Evolutionary conservation across 2,113 vertebrate species (phyloP).

Genomic region (Probosciger aterrimus): DNA sequence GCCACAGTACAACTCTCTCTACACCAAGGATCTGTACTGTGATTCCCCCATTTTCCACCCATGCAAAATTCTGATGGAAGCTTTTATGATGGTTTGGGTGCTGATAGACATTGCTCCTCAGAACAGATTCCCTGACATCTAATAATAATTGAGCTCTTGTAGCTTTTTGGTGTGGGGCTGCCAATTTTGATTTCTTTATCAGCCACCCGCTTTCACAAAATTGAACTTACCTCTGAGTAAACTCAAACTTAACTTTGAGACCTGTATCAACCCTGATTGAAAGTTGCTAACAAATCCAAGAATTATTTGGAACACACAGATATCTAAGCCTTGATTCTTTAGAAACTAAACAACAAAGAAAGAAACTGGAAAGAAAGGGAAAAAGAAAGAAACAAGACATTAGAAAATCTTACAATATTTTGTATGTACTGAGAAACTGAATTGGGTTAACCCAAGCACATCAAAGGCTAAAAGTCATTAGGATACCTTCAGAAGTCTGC

Average conservation of each 20-base stretch:
- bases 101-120: background rate
- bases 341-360: background rate
- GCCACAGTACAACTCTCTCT: background rate
- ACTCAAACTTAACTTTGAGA: background rate
- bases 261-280: background rate
- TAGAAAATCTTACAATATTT: background rate
- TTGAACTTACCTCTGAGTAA: background rate
- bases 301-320: background rate
- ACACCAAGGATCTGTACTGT: background rate
- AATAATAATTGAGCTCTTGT: background rate
- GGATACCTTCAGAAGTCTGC: background rate
- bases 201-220: background rate
- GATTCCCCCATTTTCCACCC: background rate
- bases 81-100: background rate
- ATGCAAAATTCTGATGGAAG: background rate
- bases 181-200: background rate
- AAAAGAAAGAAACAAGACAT: background rate
- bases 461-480: slow-evolving; percentile 4
- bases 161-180: background rate
- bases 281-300: background rate
- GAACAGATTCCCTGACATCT: background rate
- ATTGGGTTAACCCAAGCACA: background rate
- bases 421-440: background rate
- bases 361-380: background rate
- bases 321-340: background rate